Base-by-base conservation (phyloP, 2,888 invertebrate species). In the Philaethria dido region DNA sequence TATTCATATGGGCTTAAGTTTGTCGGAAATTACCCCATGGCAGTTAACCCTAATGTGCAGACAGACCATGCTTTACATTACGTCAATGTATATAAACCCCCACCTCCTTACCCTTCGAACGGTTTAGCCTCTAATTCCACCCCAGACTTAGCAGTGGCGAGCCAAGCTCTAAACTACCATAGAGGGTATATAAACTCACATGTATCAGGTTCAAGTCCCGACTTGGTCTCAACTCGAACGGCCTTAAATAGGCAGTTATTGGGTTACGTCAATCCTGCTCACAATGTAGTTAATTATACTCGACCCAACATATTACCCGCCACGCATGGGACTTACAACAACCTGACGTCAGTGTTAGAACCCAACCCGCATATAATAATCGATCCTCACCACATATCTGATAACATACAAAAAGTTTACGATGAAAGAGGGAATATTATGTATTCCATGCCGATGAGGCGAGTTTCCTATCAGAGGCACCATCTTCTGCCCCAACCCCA, bases 81-180 rank as follows among this genome's bases (percentile, higher is more conserved):
- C 77, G 87, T 95, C 20, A 95, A 95, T 78, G 93, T 96, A 6
- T 96, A 95, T 80, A 97, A 97, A 82, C 96, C 97, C 0, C 97
- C 98, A 0, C 97, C 97, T 0, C 97, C 97, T 0, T 97, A 97
- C 87, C 96, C 97, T 0, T 94, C 94, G 0, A 95, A 95, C 78
- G 94, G 96, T 0, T 88, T 95, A n/a, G 96, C 95, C 60, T 97
- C 97, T 9, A 96, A 96, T 75, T 97, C 97, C 0, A 97, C 97
- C 0, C 97, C 97, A 0, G 97, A 97, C 83, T 84, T 98, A 65
- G 97, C 97, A 0, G 95, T 95, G 1, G 95, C 95, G 1, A 94
- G 95, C 65, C 95, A 95, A 76, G 93, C 94, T 0, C 79, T 92
- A 0, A 89, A 88, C 68, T 92, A 92, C 75, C 91, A 91, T 55